phyloP scores from a whole-genome alignment of 2,113 vertebrate species.

The Cynopterus brachyotis region DNA sequence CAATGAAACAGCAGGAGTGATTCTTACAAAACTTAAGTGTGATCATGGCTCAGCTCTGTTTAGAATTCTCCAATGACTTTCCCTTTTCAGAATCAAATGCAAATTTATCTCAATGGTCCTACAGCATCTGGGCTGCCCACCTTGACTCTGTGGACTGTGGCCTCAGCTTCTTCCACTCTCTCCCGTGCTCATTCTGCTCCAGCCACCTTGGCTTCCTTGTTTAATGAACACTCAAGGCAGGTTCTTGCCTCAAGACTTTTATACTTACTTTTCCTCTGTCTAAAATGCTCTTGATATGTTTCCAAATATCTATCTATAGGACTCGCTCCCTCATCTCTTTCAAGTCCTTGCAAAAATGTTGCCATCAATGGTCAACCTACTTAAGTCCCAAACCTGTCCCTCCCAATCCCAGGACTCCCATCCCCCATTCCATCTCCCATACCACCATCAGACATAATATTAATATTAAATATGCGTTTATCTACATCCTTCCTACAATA shows the following conservation, averaged over 20 bases:
- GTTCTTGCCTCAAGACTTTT: neutral
- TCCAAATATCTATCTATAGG: neutral
- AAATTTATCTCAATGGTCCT: neutral
- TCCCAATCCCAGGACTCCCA: neutral
- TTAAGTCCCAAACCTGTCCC: neutral
- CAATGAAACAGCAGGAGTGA: neutral
- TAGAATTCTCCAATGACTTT: neutral
- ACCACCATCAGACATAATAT: neutral
- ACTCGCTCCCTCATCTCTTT: neutral
- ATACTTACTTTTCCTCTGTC: neutral
- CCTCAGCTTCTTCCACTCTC: neutral
- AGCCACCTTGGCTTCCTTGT: neutral
- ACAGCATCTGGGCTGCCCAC: neutral
- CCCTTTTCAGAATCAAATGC: neutral
- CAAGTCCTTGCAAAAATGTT: neutral
- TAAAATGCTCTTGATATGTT: neutral
- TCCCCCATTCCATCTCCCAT: fast-evolving
- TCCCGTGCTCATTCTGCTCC: neutral
- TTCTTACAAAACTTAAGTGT: neutral
- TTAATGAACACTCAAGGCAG: neutral
- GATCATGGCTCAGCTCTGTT: neutral
- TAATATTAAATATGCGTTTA: neutral
- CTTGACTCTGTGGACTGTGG: neutral
- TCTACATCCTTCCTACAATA: neutral
- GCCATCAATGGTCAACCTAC: neutral